Conservation (phyloP, 2,113 vertebrate species). For the Choloepus hoffmanni region DNA sequence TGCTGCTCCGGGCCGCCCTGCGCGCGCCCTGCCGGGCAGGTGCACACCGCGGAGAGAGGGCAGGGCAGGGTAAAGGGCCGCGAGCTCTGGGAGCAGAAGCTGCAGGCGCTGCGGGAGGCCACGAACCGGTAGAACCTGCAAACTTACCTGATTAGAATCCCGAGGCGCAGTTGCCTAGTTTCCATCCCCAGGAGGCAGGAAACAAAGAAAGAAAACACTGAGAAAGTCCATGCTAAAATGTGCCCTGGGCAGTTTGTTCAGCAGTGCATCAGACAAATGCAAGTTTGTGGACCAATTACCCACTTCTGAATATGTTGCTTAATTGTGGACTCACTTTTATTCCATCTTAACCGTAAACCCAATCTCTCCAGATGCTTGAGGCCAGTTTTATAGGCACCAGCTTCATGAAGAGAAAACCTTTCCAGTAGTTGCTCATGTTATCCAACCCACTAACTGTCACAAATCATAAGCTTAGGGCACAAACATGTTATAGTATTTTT, state of each 20-base stretch:
- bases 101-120: constrained; percentile 80
- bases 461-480: constrained; percentile 83
- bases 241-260: constrained; percentile 86
- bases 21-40: constrained; percentile 76
- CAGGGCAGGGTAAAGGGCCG: constrained; percentile 69
- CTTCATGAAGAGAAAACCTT: constrained; percentile 84
- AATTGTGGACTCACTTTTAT: constrained; percentile 85
- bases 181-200: constrained; percentile 80
- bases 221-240: constrained; percentile 86
- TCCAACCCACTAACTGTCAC: constrained; percentile 81
- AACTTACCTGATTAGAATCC: constrained; percentile 86
- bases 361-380: constrained; percentile 87
- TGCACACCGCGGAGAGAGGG: constrained; percentile 41
- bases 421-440: constrained; percentile 80
- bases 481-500: constrained; percentile 72
- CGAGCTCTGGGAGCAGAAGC: constrained; percentile 81
- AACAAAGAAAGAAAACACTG: constrained; percentile 84
- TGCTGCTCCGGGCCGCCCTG: constrained; percentile 58
- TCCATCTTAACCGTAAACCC: constrained; percentile 86
- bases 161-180: constrained; percentile 83
- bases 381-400: constrained; percentile 86
- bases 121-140: constrained; percentile 84
- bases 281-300: constrained; percentile 84
- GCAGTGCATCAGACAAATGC: constrained; percentile 86
- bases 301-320: constrained; percentile 84